Percentiles rank a stretch among this genome's conserved stretches.
Evolutionary conservation across 2,888 invertebrate genomes (phyloP).

Genomic region (Drosophila melanosoma): DNA sequence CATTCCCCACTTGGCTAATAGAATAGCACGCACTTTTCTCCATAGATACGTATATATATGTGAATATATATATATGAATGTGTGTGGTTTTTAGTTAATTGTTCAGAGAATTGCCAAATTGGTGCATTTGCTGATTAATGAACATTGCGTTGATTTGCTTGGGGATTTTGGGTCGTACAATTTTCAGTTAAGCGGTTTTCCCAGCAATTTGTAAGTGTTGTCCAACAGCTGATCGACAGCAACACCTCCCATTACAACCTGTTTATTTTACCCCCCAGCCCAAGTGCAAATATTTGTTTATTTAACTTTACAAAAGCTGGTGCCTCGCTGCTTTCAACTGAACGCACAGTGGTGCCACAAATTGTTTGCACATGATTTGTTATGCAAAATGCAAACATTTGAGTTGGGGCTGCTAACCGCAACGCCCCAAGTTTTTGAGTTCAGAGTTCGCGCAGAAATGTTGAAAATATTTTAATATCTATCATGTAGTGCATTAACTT

Average conservation of each 20-base stretch:
- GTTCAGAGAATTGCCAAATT: conserved; percentile 64
- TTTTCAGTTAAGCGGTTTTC: conserved; percentile 57
- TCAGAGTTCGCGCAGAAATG: conserved; percentile 5
- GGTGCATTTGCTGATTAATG: conserved; percentile 52
- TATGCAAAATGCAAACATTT: conserved; percentile 65
- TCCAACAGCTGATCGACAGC: conserved; percentile 24
- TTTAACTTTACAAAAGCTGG: conserved; percentile 26
- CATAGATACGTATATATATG: neutral
- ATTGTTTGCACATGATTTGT: conserved; percentile 77
- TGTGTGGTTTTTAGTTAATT: conserved; percentile 65
- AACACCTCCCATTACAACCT: neutral
- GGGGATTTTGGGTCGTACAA: conserved; percentile 51
- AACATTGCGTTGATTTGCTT: conserved; percentile 65
- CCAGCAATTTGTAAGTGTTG: conserved; percentile 34
- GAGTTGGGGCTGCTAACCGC: neutral
- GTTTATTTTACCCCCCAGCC: conserved; percentile 6
- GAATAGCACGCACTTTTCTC: conserved; percentile 54
- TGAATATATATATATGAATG: conserved; percentile 1
- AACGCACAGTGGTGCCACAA: conserved; percentile 40
- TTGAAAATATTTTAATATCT: conserved; percentile 73
- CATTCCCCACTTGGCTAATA: conserved; percentile 62
- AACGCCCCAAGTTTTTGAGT: conserved; percentile 7
- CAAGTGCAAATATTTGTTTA: conserved; percentile 68
- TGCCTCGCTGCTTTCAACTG: conserved; percentile 32
- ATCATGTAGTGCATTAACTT: conserved; percentile 70